phyloP scores from a whole-genome alignment of 2,888 invertebrate genomes.

The Papilio gigon region DNA sequence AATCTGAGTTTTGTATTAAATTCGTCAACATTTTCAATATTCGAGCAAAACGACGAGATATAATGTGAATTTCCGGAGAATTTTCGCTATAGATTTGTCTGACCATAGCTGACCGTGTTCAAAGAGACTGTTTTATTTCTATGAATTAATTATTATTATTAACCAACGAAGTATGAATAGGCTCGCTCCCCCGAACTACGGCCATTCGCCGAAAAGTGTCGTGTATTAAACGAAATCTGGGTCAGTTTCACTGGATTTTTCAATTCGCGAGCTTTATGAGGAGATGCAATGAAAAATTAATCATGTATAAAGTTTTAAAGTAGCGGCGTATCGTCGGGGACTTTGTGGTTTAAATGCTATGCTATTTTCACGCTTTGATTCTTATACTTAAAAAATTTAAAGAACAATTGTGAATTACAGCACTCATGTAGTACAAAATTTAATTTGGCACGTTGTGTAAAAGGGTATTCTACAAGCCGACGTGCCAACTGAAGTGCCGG shows the following conservation, averaged over 20 bases:
- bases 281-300: conserved; percentile 37
- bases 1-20: background rate
- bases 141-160: conserved; percentile 36
- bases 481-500: background rate
- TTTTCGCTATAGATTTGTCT: conserved; percentile 19
- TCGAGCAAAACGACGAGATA: background rate
- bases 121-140: conserved; percentile 35
- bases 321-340: conserved; percentile 14
- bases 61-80: conserved; percentile 17
- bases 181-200: conserved; percentile 19
- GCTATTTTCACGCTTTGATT: background rate
- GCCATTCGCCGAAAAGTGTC: conserved; percentile 36
- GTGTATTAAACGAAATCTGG: conserved; percentile 32
- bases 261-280: conserved; percentile 32
- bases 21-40: background rate
- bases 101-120: conserved; percentile 18
- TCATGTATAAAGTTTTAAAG: conserved; percentile 32
- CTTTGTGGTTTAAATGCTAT: conserved; percentile 10
- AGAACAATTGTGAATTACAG: too few species aligned
- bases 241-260: conserved; percentile 38
- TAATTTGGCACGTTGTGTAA: background rate
- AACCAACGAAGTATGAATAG: conserved; percentile 36
- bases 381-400: too few species aligned
- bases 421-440: background rate
- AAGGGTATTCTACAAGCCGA: background rate